Conservation (phyloP, 2,113 vertebrate genomes). For the Mesoclemmys tuberculata region DNA sequence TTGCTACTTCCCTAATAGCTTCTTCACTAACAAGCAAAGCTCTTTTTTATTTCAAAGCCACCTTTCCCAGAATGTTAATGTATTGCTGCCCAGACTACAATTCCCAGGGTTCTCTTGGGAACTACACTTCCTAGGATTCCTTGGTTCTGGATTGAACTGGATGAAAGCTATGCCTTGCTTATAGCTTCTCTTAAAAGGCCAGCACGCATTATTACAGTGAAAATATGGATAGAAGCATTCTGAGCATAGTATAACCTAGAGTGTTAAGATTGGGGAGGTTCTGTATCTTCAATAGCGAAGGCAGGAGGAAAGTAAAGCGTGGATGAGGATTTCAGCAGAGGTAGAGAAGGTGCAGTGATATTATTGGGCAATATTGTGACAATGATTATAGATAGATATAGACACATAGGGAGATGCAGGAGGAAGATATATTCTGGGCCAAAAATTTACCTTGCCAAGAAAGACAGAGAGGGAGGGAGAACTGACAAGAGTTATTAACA, state of each 20-base stretch:
- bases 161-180: neutral
- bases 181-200: neutral
- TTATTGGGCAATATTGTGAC: neutral
- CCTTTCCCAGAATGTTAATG: neutral
- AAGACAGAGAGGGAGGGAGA: neutral
- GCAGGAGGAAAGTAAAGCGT: neutral
- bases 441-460: neutral
- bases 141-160: neutral
- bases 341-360: neutral
- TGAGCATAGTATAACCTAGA: neutral
- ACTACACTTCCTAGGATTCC: neutral
- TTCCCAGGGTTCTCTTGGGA: neutral
- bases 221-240: neutral
- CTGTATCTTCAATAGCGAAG: neutral
- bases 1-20: neutral
- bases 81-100: neutral
- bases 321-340: neutral
- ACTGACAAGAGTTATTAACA: neutral
- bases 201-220: neutral
- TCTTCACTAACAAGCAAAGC: neutral
- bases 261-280: neutral
- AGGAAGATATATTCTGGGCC: neutral
- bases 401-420: neutral
- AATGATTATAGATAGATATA: neutral
- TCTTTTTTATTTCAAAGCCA: neutral